These are phyloP conservation scores for Acanthurus leucopareius DNA, from an alignment of 2,797 vertebrate genomes.

Conservation along the genomic window DNA sequence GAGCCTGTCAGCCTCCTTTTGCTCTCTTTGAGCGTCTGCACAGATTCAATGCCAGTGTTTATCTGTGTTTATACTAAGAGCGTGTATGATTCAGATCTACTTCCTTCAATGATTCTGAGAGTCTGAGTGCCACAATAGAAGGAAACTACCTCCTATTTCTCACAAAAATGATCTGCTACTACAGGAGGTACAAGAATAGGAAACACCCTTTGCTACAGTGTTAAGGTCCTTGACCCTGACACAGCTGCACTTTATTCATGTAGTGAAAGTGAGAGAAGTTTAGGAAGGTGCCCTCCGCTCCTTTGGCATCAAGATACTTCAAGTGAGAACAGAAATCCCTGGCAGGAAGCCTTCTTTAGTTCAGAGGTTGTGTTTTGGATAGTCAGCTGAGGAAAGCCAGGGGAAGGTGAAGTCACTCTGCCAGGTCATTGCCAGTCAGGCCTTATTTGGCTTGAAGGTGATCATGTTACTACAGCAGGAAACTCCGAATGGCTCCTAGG, in stretches of 20 bases:
- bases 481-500: slow-evolving; percentile 59
- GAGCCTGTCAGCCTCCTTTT: slow-evolving; percentile 41
- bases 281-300: slow-evolving; percentile 64
- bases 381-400: slow-evolving; percentile 68
- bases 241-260: slow-evolving; percentile 60
- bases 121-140: slow-evolving; percentile 69
- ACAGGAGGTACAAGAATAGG: slow-evolving; percentile 56
- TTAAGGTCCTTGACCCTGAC: slow-evolving; percentile 70
- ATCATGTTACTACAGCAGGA: slow-evolving; percentile 71
- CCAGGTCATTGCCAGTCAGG: slow-evolving; percentile 63
- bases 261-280: slow-evolving; percentile 75
- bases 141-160: slow-evolving; percentile 72
- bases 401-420: slow-evolving; percentile 59
- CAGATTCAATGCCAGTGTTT: slow-evolving; percentile 53
- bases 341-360: slow-evolving; percentile 69
- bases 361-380: slow-evolving; percentile 67
- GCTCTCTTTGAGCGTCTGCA: slow-evolving; percentile 30
- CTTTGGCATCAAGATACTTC: slow-evolving; percentile 57
- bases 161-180: slow-evolving; percentile 59
- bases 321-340: slow-evolving; percentile 58
- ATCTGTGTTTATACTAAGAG: slow-evolving; percentile 65
- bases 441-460: slow-evolving; percentile 46
- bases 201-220: slow-evolving; percentile 55
- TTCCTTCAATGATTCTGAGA: slow-evolving; percentile 64
- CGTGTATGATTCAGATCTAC: slow-evolving; percentile 66